Base-by-base conservation (phyloP, 2,888 invertebrate species). In the Cistogaster globosa region DNA sequence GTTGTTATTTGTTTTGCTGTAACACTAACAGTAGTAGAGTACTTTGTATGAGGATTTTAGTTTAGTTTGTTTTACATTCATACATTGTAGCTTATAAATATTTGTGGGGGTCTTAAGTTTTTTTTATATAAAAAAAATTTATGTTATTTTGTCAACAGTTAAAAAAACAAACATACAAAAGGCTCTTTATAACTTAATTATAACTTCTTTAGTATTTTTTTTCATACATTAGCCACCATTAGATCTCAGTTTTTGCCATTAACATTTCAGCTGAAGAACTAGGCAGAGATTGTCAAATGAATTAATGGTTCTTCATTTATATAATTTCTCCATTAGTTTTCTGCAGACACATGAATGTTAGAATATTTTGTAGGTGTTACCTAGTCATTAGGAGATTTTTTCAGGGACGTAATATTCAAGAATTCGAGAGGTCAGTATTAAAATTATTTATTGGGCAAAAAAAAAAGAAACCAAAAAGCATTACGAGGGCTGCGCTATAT, bases 151-250 rank as follows among this genome's bases (percentile, higher is more conserved):
- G 14, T 38, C 48, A 79, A 48, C 42, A 45, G 60, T 26, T 67
- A 11, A 9, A 63, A 38, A 32, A 16, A 57, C 32, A 36, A 26
- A 38, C 26, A 26, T n/a, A 63, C 20, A 16, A 60, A 53, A 63
- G 53, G 60, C 12, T 74, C n/a, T 85, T 85, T 78, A 82, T 78
- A 74, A 78, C 82, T 85, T 82, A 85, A 85, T 85, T 85, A 82
- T 82, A 65, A 60, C 48, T 85, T 82, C 63, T 82, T 78, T 53
- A n/a, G 8, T 18, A 57, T 36, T 20, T 26, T 51, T n/a, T n/a
- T n/a, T n/a, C n/a, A n/a, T n/a, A n/a, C n/a, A n/a, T n/a, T 22
- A 57, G 48, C 42, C 63, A 45, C 16, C 36, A 67, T 45, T 74
- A 58, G 60, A 53, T 11, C 18, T 26, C 12, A 32, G 67, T 63